phyloP scores from a whole-genome alignment of 2,888 invertebrate species.

The Dryadula phaetusa region DNA sequence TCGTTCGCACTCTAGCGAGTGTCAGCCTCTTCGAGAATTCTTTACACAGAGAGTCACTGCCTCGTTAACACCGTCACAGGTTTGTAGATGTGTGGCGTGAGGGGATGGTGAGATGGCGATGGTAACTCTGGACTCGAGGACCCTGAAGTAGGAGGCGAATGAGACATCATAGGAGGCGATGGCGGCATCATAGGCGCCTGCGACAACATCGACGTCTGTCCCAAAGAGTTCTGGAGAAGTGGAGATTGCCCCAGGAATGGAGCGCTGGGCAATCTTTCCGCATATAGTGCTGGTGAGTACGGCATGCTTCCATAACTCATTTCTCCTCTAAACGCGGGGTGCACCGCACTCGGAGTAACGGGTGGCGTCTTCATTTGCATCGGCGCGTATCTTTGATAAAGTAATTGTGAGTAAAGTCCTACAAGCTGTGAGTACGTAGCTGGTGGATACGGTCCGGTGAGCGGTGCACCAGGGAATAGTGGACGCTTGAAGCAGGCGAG shows the following conservation, averaged over 20 bases:
- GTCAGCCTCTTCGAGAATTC: conserved; percentile 54
- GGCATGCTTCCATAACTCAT: conserved; percentile 72
- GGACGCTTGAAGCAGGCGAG: conserved; percentile 95
- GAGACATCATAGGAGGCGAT: conserved; percentile 70
- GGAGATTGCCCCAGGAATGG: conserved; percentile 64
- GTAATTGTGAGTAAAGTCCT: conserved; percentile 85
- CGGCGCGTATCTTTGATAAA: conserved; percentile 88
- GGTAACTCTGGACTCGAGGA: conserved; percentile 75
- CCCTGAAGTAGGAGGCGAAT: conserved; percentile 70
- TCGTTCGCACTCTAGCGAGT: conserved; percentile 57
- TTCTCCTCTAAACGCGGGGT: conserved; percentile 78
- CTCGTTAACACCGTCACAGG: conserved; percentile 84
- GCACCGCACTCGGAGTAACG: conserved; percentile 80
- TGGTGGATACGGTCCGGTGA: conserved; percentile 84
- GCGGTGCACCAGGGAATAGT: conserved; percentile 85
- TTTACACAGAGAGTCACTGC: conserved; percentile 61
- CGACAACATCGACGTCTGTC: conserved; percentile 59
- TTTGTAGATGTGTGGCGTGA: conserved; percentile 79
- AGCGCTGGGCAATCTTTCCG: conserved; percentile 64
- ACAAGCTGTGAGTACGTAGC: conserved; percentile 84
- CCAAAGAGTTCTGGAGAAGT: conserved; percentile 60
- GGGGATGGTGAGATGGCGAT: conserved; percentile 69
- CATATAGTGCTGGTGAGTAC: conserved; percentile 69
- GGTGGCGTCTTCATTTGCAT: conserved; percentile 81
- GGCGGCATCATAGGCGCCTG: conserved; percentile 68